Evolutionary conservation across 2,797 vertebrate genomes (phyloP).

Genomic region (Taeniopygia guttata): DNA sequence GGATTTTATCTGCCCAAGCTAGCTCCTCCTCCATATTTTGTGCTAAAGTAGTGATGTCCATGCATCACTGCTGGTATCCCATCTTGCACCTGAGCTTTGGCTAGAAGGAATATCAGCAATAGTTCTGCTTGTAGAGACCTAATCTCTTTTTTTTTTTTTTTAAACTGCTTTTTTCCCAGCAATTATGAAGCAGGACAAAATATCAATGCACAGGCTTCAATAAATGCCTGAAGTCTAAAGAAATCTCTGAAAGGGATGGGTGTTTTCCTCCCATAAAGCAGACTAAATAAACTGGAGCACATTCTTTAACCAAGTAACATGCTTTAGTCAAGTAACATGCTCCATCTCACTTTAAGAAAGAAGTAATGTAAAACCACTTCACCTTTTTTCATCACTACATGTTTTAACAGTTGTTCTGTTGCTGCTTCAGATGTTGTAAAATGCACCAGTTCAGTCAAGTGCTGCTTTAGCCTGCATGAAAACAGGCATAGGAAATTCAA

Average conservation of each 20-base stretch:
- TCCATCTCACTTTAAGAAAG: constrained; percentile 39
- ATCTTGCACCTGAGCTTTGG: background rate
- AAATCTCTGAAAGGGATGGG: constrained; percentile 41
- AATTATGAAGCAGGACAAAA: constrained; percentile 1
- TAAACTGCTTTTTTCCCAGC: background rate
- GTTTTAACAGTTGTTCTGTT: background rate
- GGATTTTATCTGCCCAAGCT: background rate
- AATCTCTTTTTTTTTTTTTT: constrained; percentile 5
- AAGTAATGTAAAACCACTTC: background rate
- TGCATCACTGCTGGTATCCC: background rate
- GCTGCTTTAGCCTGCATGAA: background rate
- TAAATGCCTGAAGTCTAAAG: constrained; percentile 12
- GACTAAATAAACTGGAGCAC: constrained; percentile 29
- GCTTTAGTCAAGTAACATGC: constrained; percentile 58
- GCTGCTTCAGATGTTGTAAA: background rate
- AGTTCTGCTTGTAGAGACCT: background rate
- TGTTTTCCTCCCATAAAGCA: constrained; percentile 29
- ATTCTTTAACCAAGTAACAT: constrained; percentile 53
- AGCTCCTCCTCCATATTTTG: background rate
- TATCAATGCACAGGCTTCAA: constrained; percentile 52
- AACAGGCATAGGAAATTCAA: background rate
- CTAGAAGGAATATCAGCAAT: background rate
- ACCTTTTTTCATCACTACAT: background rate
- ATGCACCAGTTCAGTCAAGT: background rate
- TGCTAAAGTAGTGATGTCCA: background rate